Percentiles rank a stretch among this genome's conserved stretches.
Evolutionary conservation across 1,140 invertebrate species (phyloP).

Genomic region (Sarcophaga peregrina): DNA sequence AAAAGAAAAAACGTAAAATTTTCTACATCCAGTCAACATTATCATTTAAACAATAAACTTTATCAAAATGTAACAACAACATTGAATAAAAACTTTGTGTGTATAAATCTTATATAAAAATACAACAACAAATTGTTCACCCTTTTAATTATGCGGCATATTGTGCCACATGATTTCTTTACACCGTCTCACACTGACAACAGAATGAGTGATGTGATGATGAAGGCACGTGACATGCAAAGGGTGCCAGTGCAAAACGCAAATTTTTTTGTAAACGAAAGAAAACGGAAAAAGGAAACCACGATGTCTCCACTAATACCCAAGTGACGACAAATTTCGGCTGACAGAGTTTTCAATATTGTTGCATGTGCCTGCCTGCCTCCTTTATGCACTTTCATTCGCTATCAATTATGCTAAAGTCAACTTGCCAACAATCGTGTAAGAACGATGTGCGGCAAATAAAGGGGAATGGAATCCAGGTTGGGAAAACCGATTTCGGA

Average conservation of each 20-base stretch:
- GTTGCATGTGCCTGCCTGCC: neutral
- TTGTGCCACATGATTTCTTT: neutral
- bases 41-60: too few relatives aligned
- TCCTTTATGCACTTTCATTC: too few relatives aligned
- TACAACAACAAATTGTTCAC: too few relatives aligned
- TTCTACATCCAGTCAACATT: too few relatives aligned
- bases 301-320: neutral
- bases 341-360: constrained; percentile 10
- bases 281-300: neutral
- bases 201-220: constrained; percentile 16
- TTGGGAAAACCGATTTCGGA: neutral
- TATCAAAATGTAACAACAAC: too few relatives aligned
- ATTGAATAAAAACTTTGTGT: too few relatives aligned
- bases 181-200: neutral
- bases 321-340: neutral
- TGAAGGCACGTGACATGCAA: neutral
- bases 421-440: constrained; percentile 24
- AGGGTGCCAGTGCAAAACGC: neutral
- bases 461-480: too few relatives aligned
- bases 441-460: neutral
- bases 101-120: too few relatives aligned
- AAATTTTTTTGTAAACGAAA: neutral
- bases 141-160: too few relatives aligned
- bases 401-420: neutral
- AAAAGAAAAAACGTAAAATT: too few relatives aligned